phyloP scores from a whole-genome alignment of 2,797 vertebrate species.

The Hoplostethus mediterraneus region DNA sequence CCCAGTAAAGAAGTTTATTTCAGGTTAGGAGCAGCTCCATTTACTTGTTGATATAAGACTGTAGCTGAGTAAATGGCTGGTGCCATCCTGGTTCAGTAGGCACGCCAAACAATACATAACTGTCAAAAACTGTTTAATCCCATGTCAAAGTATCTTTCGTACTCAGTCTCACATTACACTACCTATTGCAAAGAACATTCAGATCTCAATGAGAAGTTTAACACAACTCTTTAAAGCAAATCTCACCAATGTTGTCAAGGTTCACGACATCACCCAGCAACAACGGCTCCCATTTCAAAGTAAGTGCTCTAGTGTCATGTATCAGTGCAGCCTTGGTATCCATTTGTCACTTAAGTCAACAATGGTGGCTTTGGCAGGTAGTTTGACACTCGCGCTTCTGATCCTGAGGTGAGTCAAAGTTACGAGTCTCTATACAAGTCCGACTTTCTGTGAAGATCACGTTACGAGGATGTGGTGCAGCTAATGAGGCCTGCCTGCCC shows the following conservation, averaged over 20 bases:
- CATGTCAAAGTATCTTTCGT: slow-evolving; percentile 2
- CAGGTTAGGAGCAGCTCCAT: slow-evolving; percentile 15
- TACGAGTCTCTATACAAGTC: slow-evolving; percentile 48
- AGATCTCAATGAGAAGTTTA: neutral
- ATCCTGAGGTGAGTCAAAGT: slow-evolving; percentile 69
- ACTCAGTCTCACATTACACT: slow-evolving; percentile 7
- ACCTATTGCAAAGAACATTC: neutral
- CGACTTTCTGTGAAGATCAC: slow-evolving; percentile 60
- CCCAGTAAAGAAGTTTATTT: slow-evolving; percentile 6
- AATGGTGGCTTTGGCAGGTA: slow-evolving; percentile 44
- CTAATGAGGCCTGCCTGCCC: slow-evolving; percentile 73
- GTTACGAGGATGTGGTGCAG: slow-evolving; percentile 69
- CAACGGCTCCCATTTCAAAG: slow-evolving; percentile 39
- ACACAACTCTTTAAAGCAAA: slow-evolving; percentile 24
- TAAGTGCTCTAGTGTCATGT: slow-evolving; percentile 30
- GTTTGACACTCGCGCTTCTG: slow-evolving; percentile 55
- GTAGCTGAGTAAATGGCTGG: slow-evolving; percentile 16
- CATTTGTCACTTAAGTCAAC: slow-evolving; percentile 24
- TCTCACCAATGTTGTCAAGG: slow-evolving; percentile 16
- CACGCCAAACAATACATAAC: slow-evolving; percentile 8
- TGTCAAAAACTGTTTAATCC: neutral
- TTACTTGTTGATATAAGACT: slow-evolving; percentile 32
- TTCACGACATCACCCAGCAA: slow-evolving; percentile 45
- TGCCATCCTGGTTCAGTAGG: slow-evolving; percentile 16
- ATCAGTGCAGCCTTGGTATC: slow-evolving; percentile 29